These are phyloP conservation scores for Orthosia gracilis DNA, from an alignment of 2,888 invertebrate species.

Conservation along the genomic window DNA sequence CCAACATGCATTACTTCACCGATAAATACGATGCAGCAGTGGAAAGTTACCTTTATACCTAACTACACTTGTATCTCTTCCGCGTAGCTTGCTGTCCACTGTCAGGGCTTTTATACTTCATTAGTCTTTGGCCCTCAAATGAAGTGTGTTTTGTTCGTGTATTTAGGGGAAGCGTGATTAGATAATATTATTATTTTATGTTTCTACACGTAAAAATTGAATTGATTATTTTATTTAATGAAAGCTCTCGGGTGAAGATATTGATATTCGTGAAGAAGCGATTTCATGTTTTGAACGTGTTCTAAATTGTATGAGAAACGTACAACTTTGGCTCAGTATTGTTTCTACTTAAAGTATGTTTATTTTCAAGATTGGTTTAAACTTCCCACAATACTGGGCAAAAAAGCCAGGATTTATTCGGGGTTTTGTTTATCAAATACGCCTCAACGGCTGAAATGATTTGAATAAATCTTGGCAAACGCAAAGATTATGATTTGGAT, in stretches of 20 bases:
- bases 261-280: neutral
- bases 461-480: too few relatives aligned
- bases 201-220: conserved; percentile 2
- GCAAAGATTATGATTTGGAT: too few relatives aligned
- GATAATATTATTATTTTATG: conserved; percentile 10
- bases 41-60: conserved; percentile 22
- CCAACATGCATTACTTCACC: too few relatives aligned
- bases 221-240: neutral
- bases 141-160: conserved; percentile 44
- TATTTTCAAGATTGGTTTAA: too few relatives aligned
- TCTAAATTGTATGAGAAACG: too few relatives aligned
- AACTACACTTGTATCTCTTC: conserved; percentile 63
- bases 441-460: too few relatives aligned
- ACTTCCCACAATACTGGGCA: too few relatives aligned
- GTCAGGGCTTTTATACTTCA: conserved; percentile 54
- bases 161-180: conserved; percentile 12
- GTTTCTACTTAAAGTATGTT: too few relatives aligned
- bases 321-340: too few relatives aligned
- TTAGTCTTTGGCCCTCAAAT: conserved; percentile 51
- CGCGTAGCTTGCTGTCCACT: conserved; percentile 55
- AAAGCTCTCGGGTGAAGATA: neutral
- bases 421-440: too few relatives aligned
- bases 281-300: too few relatives aligned
- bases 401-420: too few relatives aligned
- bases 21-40: conserved; percentile 5